Evolutionary conservation across 2,113 vertebrate species (phyloP).

Genomic region (Clarias magur): DNA sequence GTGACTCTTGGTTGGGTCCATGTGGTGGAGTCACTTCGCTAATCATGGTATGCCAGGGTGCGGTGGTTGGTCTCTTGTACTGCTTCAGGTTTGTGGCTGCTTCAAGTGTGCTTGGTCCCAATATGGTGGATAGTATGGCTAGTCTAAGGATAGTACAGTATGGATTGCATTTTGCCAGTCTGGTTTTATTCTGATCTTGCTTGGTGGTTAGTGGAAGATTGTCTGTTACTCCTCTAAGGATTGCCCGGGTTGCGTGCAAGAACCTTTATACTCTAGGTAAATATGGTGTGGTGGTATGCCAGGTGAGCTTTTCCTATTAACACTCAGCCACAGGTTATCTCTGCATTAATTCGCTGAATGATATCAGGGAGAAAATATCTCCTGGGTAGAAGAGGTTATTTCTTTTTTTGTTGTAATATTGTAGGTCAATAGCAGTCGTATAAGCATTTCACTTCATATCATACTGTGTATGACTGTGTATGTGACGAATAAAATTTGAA

Average conservation of each 20-base stretch:
- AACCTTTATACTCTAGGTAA: constrained; percentile 32
- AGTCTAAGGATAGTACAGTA: too few relatives aligned
- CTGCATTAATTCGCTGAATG: constrained; percentile 25
- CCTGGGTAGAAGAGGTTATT: too few relatives aligned
- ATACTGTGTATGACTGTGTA: too few relatives aligned
- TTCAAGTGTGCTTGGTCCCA: not conserved
- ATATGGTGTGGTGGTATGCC: constrained; percentile 26
- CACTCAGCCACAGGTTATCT: too few relatives aligned
- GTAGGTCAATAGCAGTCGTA: too few relatives aligned
- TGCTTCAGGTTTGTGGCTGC: not conserved
- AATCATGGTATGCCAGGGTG: not conserved
- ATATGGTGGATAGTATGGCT: not conserved
- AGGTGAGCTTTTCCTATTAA: constrained; percentile 28
- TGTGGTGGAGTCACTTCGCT: not conserved
- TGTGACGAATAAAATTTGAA: too few relatives aligned
- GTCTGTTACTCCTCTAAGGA: not conserved
- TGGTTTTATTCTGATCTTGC: not conserved
- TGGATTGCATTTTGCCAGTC: too few relatives aligned
- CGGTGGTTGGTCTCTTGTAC: not conserved
- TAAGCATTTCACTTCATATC: too few relatives aligned
- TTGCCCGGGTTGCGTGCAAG: constrained; percentile 15
- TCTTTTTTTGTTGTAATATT: too few relatives aligned
- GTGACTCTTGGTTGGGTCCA: not conserved
- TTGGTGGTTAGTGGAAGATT: not conserved
- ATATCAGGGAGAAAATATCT: constrained; percentile 15